These are phyloP conservation scores for Peromyscus polionotus DNA, from an alignment of 2,113 vertebrate species.

Conservation along the genomic window DNA sequence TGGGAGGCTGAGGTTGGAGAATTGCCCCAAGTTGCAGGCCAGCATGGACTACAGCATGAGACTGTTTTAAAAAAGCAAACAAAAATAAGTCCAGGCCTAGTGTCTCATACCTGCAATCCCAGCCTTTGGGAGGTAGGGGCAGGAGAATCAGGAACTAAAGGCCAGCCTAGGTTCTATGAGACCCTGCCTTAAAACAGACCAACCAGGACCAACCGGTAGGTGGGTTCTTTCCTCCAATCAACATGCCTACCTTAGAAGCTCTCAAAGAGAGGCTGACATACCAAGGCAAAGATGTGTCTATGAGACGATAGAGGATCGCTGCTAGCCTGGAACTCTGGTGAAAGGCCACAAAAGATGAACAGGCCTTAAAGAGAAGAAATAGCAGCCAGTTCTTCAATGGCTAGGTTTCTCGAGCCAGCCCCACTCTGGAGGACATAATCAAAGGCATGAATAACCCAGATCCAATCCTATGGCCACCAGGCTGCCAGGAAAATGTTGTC, in stretches of 20 bases:
- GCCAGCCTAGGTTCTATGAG: background rate
- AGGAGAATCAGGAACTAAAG: background rate
- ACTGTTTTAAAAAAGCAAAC: background rate
- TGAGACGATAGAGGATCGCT: slow-evolving; percentile 89
- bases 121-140: background rate
- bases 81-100: background rate
- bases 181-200: background rate
- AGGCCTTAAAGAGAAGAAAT: slow-evolving; percentile 92
- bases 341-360: slow-evolving; percentile 92
- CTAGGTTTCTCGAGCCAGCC: slow-evolving; percentile 7
- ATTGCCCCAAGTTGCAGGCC: background rate
- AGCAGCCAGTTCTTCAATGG: slow-evolving; percentile 80
- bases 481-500: slow-evolving; percentile 92
- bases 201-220: background rate
- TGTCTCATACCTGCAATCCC: background rate
- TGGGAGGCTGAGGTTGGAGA: background rate
- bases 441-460: slow-evolving; percentile 77
- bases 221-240: background rate
- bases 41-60: background rate
- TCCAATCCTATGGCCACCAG: slow-evolving; percentile 87
- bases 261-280: slow-evolving; percentile 90
- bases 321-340: slow-evolving; percentile 89
- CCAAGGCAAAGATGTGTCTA: slow-evolving; percentile 90
- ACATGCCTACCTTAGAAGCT: slow-evolving; percentile 86
- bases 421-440: slow-evolving; percentile 88